Percentiles rank a stretch among this genome's conserved stretches.
Conservation (phyloP, 2,113 vertebrate species). For the Trochalopteron elliotii region DNA sequence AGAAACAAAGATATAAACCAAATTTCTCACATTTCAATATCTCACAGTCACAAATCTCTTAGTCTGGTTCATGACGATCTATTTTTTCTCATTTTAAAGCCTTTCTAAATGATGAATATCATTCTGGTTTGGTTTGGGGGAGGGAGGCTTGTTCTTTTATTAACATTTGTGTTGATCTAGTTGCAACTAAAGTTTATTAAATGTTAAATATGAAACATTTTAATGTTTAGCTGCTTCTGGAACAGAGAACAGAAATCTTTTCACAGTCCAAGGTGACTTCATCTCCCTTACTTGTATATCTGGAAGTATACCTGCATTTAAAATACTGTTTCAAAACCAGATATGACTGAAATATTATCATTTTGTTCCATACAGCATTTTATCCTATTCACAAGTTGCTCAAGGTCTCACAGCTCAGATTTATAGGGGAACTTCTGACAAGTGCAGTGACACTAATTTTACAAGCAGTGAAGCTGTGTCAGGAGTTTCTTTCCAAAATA, state of each 20-base stretch:
- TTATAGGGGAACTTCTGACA: slow-evolving; percentile 8
- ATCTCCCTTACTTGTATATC: not conserved
- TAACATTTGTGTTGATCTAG: not conserved
- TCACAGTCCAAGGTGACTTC: not conserved
- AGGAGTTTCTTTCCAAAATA: slow-evolving; percentile 13
- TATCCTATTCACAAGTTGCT: not conserved
- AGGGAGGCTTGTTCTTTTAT: fast-evolving
- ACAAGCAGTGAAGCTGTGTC: slow-evolving; percentile 1
- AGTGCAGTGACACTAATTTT: not conserved
- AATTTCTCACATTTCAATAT: not conserved
- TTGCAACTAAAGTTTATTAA: not conserved
- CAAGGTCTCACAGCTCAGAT: slow-evolving; percentile 23
- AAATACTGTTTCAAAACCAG: not conserved
- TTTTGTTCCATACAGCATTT: not conserved
- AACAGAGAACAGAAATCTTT: not conserved
- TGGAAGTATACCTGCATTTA: not conserved
- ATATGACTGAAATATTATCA: not conserved
- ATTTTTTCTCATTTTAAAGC: not conserved
- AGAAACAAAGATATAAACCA: not conserved
- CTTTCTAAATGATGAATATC: not conserved
- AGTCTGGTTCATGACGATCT: not conserved
- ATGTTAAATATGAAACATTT: not conserved
- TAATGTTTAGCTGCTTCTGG: not conserved
- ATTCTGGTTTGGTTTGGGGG: not conserved
- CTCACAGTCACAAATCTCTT: not conserved